Percentiles rank a stretch among this genome's conserved stretches.
Evolutionary conservation across 2,888 invertebrate genomes (phyloP).

Genomic region (Onthophagus sagittarius): DNA sequence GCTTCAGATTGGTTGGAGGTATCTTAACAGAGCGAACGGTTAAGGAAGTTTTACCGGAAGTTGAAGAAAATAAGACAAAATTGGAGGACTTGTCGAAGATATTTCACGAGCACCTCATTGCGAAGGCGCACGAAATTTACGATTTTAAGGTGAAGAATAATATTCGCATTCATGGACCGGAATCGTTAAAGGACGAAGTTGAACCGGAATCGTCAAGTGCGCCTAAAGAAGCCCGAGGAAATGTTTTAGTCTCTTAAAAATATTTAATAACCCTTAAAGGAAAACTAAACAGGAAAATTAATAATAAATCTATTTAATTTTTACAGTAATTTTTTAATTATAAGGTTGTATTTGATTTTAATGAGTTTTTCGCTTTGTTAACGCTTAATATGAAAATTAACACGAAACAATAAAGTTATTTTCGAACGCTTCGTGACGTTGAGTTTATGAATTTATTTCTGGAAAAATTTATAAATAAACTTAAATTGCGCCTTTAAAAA

Average conservation of each 20-base stretch:
- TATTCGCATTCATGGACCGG: conserved; percentile 75
- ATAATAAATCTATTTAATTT: neutral
- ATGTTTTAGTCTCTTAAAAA: conserved; percentile 46
- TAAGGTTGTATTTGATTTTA: too few species aligned
- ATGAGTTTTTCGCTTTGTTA: too few species aligned
- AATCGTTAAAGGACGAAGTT: conserved; percentile 46
- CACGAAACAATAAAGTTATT: too few species aligned
- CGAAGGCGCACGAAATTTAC: conserved; percentile 87
- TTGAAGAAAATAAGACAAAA: conserved; percentile 75
- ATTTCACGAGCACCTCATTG: conserved; percentile 74
- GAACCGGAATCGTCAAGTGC: conserved; percentile 34
- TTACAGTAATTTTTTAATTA: neutral
- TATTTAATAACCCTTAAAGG: too few species aligned
- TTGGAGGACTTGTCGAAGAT: conserved; percentile 74
- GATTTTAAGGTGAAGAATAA: conserved; percentile 88
- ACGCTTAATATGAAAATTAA: too few species aligned
- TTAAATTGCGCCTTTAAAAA: too few species aligned
- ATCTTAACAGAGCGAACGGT: conserved; percentile 91
- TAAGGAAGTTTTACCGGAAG: conserved; percentile 82
- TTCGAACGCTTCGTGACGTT: too few species aligned
- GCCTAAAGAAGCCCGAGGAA: conserved; percentile 42
- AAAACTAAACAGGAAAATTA: too few species aligned
- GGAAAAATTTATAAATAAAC: too few species aligned
- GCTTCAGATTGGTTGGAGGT: conserved; percentile 91
- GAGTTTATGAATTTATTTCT: too few species aligned